phyloP scores from a whole-genome alignment of 2,888 invertebrate genomes.

The Laspeyria flexula region DNA sequence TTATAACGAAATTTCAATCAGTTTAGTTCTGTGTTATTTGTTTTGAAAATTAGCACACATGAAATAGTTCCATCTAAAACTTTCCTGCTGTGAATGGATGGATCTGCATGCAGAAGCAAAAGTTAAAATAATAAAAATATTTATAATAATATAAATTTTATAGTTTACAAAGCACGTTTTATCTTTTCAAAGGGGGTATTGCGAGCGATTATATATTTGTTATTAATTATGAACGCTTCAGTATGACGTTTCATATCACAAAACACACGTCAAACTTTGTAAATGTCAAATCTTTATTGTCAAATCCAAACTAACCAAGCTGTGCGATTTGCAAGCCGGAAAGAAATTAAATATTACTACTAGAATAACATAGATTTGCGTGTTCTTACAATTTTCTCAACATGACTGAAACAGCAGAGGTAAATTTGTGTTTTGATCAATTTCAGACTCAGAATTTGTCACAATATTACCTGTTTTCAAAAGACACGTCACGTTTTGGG shows the following conservation, averaged over 20 bases:
- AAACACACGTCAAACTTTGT: slow-evolving; percentile 16
- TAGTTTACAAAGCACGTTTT: no score
- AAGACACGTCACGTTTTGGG: slow-evolving; percentile 38
- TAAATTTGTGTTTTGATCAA: slow-evolving; percentile 41
- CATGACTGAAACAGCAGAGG: slow-evolving; percentile 74
- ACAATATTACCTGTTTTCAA: not conserved
- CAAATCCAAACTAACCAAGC: slow-evolving; percentile 10
- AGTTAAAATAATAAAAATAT: no score
- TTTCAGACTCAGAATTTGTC: not conserved
- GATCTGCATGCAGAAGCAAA: no score
- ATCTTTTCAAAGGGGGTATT: no score
- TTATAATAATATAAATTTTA: no score
- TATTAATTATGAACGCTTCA: no score
- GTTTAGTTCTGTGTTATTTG: no score
- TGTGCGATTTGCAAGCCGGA: not conserved
- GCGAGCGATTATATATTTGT: no score
- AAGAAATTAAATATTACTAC: not conserved
- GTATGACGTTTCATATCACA: slow-evolving; percentile 14
- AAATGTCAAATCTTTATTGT: slow-evolving; percentile 15
- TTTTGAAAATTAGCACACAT: no score
- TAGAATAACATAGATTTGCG: not conserved
- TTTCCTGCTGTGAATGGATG: no score
- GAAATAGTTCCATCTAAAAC: no score
- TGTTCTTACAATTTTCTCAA: slow-evolving; percentile 14
- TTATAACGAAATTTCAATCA: no score